Conservation (phyloP, 2,888 invertebrate species). For the Slavum lentiscoides region DNA sequence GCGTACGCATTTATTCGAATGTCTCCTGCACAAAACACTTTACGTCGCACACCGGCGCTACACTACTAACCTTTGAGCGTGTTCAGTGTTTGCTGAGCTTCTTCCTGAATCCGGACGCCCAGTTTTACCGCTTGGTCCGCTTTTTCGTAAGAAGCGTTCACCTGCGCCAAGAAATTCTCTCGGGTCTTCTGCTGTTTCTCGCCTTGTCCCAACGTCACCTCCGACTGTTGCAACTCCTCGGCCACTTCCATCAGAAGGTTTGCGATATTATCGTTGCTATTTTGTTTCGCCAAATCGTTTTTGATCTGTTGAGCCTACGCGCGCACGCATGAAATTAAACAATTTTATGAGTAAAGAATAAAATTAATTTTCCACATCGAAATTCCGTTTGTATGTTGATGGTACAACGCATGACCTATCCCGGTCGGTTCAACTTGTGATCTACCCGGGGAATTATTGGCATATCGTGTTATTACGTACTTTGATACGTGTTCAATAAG, state of each 20-base stretch:
- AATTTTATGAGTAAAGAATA: too few species aligned
- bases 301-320: constrained; percentile 27
- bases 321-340: too few species aligned
- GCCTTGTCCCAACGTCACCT: constrained; percentile 63
- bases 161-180: constrained; percentile 77
- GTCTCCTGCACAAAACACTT: too few species aligned
- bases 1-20: too few species aligned
- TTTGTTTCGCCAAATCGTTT: constrained; percentile 18
- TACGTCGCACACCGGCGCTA: too few species aligned
- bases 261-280: constrained; percentile 48
- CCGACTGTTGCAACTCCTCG: constrained; percentile 59
- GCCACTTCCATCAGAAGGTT: constrained; percentile 60
- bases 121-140: constrained; percentile 82
- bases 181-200: constrained; percentile 75
- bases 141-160: constrained; percentile 74
- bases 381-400: too few species aligned
- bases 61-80: constrained; percentile 63
- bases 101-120: constrained; percentile 79
- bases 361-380: too few species aligned
- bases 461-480: too few species aligned
- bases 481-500: too few species aligned
- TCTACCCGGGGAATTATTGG: too few species aligned
- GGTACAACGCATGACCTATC: too few species aligned
- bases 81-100: constrained; percentile 78
- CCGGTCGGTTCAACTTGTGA: too few species aligned